phyloP scores from a whole-genome alignment of 2,888 invertebrate genomes.

The Tinea semifulvella region DNA sequence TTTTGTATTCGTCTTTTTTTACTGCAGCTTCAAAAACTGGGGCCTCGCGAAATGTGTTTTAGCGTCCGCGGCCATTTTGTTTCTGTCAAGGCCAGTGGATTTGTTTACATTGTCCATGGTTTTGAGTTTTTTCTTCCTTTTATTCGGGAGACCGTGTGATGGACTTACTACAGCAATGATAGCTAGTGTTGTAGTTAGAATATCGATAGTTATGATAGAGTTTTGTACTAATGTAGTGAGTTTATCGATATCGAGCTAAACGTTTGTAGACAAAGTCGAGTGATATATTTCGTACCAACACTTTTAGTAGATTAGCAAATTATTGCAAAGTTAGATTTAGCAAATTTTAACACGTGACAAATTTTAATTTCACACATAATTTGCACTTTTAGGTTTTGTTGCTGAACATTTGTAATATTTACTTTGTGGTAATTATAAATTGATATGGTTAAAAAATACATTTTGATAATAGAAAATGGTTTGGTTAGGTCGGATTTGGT shows the following conservation, averaged over 20 bases:
- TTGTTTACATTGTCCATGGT: conserved; percentile 26
- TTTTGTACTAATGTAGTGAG: conserved; percentile 31
- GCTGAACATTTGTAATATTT: not conserved
- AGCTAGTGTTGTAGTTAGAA: conserved; percentile 45
- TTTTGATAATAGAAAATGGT: conserved; percentile 18
- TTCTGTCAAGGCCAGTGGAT: conserved; percentile 26
- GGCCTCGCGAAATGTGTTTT: conserved; percentile 21
- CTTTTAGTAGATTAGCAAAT: not conserved
- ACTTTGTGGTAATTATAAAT: not conserved
- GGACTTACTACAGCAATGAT: conserved; percentile 50
- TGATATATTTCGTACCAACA: conserved; percentile 5
- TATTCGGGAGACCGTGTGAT: conserved; percentile 49
- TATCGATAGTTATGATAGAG: conserved; percentile 42
- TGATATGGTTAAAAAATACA: not conserved
- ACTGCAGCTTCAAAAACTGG: not conserved
- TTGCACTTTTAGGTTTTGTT: not conserved
- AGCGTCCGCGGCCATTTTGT: conserved; percentile 35
- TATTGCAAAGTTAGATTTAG: not conserved
- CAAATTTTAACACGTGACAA: conserved; percentile 1
- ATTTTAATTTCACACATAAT: not conserved
- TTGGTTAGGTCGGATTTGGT: conserved; percentile 38
- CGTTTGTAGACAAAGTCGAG: conserved; percentile 1
- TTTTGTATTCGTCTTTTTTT: conserved; percentile 29
- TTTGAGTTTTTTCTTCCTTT: conserved; percentile 35
- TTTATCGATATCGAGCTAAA: conserved; percentile 27